Conservation (phyloP, 1,140 invertebrate genomes). For the Platorchestia sp. region DNA sequence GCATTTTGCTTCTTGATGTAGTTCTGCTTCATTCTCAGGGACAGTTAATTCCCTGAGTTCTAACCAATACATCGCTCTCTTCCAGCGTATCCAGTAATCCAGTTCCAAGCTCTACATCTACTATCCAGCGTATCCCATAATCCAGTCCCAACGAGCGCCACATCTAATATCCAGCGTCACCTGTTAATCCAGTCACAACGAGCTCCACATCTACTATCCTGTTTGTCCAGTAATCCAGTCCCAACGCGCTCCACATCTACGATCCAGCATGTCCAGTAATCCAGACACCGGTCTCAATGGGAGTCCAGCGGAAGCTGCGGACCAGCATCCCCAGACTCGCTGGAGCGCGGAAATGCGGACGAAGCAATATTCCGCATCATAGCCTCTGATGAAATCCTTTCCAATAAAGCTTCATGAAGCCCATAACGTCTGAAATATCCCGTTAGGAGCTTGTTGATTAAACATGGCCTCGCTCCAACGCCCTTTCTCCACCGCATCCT, state of each 20-base stretch:
- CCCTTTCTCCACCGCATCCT: not conserved
- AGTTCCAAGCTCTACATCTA: not conserved
- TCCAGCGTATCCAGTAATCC: not conserved
- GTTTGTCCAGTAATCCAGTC: not conserved
- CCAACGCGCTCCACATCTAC: not conserved
- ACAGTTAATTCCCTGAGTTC: too few relatives aligned
- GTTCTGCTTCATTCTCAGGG: too few relatives aligned
- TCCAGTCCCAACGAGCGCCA: not conserved
- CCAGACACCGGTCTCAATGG: not conserved
- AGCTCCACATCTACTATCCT: not conserved
- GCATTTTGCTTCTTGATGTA: too few relatives aligned
- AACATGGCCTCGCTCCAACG: not conserved
- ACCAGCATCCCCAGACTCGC: not conserved
- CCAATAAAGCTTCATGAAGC: constrained; percentile 47
- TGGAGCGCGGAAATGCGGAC: constrained; percentile 21
- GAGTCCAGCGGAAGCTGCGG: not conserved
- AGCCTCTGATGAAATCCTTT: constrained; percentile 26
- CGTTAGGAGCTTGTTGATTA: constrained; percentile 12
- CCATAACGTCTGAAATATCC: constrained; percentile 49
- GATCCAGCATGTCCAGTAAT: not conserved
- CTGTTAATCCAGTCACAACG: not conserved
- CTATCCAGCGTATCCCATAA: not conserved
- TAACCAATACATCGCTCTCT: too few relatives aligned
- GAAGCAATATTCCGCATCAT: constrained; percentile 52
- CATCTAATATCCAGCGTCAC: not conserved